These are phyloP conservation scores for Vollenhovia emeryi DNA, from an alignment of 1,140 invertebrate genomes.

Conservation along the genomic window DNA sequence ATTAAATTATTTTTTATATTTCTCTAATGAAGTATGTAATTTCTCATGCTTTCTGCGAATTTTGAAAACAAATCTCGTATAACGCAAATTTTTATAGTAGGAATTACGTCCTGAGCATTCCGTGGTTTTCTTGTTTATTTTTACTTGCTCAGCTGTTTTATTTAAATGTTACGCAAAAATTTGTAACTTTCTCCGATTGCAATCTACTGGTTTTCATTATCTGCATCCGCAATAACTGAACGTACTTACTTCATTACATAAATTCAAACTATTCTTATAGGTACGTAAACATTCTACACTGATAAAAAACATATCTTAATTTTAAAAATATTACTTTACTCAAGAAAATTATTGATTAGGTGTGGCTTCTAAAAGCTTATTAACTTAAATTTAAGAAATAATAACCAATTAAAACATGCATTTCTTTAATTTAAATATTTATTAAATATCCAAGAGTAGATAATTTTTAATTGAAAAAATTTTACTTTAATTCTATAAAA, in stretches of 20 bases:
- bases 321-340: too few relatives aligned
- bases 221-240: background rate
- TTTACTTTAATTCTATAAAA: too few relatives aligned
- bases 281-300: too few relatives aligned
- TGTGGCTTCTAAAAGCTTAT: too few relatives aligned
- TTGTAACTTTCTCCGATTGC: too few relatives aligned
- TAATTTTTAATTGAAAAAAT: too few relatives aligned
- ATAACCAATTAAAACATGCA: too few relatives aligned
- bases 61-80: background rate
- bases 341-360: too few relatives aligned
- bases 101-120: background rate
- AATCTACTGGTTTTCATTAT: background rate
- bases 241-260: background rate
- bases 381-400: too few relatives aligned
- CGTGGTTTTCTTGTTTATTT: background rate
- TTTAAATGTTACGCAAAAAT: background rate
- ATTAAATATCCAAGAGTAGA: too few relatives aligned
- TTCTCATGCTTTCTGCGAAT: background rate
- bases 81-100: background rate
- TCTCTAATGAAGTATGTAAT: background rate
- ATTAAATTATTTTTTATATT: background rate
- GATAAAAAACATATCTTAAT: too few relatives aligned
- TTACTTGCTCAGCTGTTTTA: background rate
- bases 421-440: too few relatives aligned
- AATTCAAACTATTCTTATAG: background rate